Base-by-base conservation (phyloP, 2,797 vertebrate species). In the Podarcis siculus region DNA sequence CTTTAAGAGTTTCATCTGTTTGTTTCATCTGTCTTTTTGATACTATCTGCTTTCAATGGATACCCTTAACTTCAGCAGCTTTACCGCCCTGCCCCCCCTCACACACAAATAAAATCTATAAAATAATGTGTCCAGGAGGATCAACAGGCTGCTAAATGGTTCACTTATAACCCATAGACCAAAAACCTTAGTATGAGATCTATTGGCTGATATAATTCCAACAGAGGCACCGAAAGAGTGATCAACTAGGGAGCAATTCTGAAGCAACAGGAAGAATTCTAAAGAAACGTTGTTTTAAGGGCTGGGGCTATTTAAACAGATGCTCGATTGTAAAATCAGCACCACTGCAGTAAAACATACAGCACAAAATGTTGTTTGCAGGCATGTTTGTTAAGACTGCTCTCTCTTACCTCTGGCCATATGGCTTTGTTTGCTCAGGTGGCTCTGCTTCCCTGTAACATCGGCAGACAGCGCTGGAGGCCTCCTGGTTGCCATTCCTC, bases 301-400 rank as follows among this genome's bases (percentile, higher is more conserved):
- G 7, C 8, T 76, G 58, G 8, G 71, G 79, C 9, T 1, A 75
- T 30, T 42, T 71, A 80, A 55, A 78, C 4, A 87, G 61, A 4
- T 2, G 12, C 3, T 2, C 1, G 80, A 6, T 80, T 87, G 13
- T 84, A 19, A 91, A 94, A 90, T 0, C 0, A 83, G 83, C 86
- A 79, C 42, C 13, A 19, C 15, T 0, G 12, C 0, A 8, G 0
- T 30, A 84, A 79, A 79, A 4, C 84, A 66, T 90, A 39, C 45
- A 89, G 92, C 77, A 79, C 1, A 49, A 58, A 37, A 87, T 86
- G 27, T 27, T 88, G 19, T 19, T 88, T 89, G 1, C 9, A n/a
- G 25, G 2, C 12, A 4, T n/a, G 0, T 73, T 86, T 90, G 75
- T 83, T 83, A 5, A 19, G 37, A 21, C 35, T 87, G 71, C 7